Conservation (phyloP, 2,888 invertebrate genomes). For the Rhimphoctona megacephalus region DNA sequence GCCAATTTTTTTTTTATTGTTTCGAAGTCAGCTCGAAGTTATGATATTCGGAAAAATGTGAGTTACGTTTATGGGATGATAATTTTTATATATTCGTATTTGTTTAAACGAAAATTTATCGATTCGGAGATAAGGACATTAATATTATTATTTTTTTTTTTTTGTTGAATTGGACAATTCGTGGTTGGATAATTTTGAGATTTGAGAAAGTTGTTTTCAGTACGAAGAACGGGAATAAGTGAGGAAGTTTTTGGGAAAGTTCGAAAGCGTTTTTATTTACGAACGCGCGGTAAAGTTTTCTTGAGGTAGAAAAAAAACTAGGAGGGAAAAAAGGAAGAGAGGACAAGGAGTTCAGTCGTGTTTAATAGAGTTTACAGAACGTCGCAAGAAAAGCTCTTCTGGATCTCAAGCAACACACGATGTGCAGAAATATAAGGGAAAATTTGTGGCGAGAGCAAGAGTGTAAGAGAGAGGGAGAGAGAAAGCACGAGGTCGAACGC, state of each 20-base stretch:
- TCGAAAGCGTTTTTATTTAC: slow-evolving; percentile 9
- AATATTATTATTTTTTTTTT: background rate
- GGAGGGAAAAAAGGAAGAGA: background rate
- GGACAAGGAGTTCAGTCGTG: slow-evolving; percentile 1
- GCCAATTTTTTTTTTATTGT: background rate
- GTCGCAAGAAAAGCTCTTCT: slow-evolving; percentile 29
- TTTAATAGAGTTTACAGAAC: slow-evolving; percentile 11
- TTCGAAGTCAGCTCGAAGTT: background rate
- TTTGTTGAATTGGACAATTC: background rate
- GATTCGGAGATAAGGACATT: background rate
- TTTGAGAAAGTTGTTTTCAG: background rate
- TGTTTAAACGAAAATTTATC: background rate
- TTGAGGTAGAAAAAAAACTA: background rate
- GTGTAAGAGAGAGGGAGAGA: slow-evolving; percentile 57
- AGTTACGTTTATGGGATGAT: background rate
- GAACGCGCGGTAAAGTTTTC: slow-evolving; percentile 2
- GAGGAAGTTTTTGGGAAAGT: slow-evolving; percentile 6
- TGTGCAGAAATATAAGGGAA: slow-evolving; percentile 21
- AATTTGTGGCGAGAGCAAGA: slow-evolving; percentile 21
- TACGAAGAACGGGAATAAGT: background rate
- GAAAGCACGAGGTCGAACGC: slow-evolving; percentile 54
- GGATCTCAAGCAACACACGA: slow-evolving; percentile 9
- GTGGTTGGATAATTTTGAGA: background rate
- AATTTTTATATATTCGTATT: background rate
- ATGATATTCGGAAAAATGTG: background rate